Evolutionary conservation across 2,888 invertebrate species (phyloP), one percentile per base, ranked within the genome.

Genomic region (Dioctria rufipes): DNA sequence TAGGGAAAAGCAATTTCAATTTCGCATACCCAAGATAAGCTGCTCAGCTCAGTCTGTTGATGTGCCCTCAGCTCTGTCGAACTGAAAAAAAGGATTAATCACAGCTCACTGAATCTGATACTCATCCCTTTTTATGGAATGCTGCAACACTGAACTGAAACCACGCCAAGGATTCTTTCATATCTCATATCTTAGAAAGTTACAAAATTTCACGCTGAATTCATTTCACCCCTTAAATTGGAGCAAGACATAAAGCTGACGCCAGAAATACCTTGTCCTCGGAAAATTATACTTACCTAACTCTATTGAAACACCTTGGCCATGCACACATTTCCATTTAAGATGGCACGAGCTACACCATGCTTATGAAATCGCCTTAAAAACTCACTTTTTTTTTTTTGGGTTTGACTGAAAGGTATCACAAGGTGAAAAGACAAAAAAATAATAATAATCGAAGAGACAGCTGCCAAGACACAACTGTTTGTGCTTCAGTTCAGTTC

Each of bases 81-180:
- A 65, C 40, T 65, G 65, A 65, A 65, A 65, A 65, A 65, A 65
- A 65, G 65, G 65, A 65, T 65, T 65, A 65, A 65, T 65, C 65
- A 65, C 65, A 42, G 65, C 42, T 65, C 65, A 42, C 65, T 42
- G 65, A 65, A 42, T 13, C 65, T 40, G 42, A 42, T 65, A n/a
- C 65, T 42, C 9, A 42, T 65, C 65, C 42, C 65, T 65, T 11
- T 11, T 9, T 11, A 11, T 8, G 37, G 61, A 40, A 3, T 63
- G 61, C 61, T 61, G 37, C 61, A 39, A 25, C 39, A 25, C 25
- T 25, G 25, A 25, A 25, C 25, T 25, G 25, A 25, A 42, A 65
- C 39, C 65, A 42, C 42, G 42, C 42, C 42, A 65, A 40, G 65
- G 65, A 65, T 65, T 42, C 65, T 65, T 49, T 11, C 25, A 25